Base-by-base conservation (phyloP, 2,797 vertebrate species). In the Spinibarbus caldwelli region DNA sequence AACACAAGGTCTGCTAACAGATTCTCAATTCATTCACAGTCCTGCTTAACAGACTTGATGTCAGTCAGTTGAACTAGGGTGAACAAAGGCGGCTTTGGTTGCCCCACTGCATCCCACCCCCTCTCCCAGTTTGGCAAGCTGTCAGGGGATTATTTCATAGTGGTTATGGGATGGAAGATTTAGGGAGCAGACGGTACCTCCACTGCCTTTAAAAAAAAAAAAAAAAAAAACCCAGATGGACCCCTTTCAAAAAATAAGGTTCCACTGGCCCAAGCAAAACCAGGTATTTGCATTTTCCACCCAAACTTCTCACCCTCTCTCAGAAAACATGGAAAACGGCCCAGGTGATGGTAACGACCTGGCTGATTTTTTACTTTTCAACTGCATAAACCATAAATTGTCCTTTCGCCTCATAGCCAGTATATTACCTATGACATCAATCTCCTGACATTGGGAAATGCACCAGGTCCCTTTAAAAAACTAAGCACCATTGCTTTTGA, bases 131-230 rank as follows among this genome's bases (percentile, higher is more conserved):
- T 90, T 84, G 90, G 90, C 82, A 70, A 88, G 89, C 86, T 90
- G 89, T 90, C 86, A 87, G 86, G 88, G 91, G 91, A 92, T 94
- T 93, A 91, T 92, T 93, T 91, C 90, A 92, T 89, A 87, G 90
- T 68, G 73, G 92, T 88, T 90, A 91, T 41, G 43, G 80, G 88
- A 89, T 1, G 43, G 66, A 87, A 91, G 91, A 90, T 90, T 93
- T 87, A 90, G 78, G 87, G 86, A 89, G 87, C 90, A 89, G 88
- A 90, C 86, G 83, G 86, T 86, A 90, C 84, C 89, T 85, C 75
- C 1, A 54, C 73, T 41, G 70, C 36, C 57, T 87, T 84, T 86
- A 85, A 79, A 88, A 79, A n/a, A n/a, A n/a, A n/a, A n/a, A n/a
- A n/a, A n/a, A n/a, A n/a, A n/a, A n/a, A 47, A 85, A 88, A 80